Evolutionary conservation across 2,113 vertebrate species (phyloP), one percentile per base, ranked within the genome.

Genomic region (Phrynocephalus versicolor): DNA sequence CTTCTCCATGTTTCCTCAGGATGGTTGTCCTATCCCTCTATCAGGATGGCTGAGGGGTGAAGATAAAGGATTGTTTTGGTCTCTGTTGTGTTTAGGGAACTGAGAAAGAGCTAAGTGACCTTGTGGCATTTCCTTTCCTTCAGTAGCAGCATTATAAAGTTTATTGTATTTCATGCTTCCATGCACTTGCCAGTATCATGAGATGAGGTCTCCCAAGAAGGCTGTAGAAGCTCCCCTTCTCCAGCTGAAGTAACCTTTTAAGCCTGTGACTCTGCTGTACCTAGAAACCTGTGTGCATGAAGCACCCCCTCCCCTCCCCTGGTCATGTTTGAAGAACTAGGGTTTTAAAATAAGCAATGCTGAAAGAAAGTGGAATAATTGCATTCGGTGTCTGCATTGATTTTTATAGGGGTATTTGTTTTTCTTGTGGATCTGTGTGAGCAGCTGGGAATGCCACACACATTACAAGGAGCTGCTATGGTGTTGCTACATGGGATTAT

Each of bases 401-500:
- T 90, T 94, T 67, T 84, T 45, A 76, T 92, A 87, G 82, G 90
- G 30, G 85, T 89, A 91, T 95, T 90, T 93, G 93, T 94, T 92
- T 94, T 89, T 92, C 91, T 91, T 92, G 16, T 86, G 86, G 33
- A 64, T 90, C 92, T 94, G 84, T 89, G 85, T 80, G 90, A 91
- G 91, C 84, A 94, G 93, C 93, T 92, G 81, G 51, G 87, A 93
- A 85, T 89, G 90, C 92, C 94, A 89, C 30, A 39, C 94, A 89
- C 30, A 39, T 91, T 91, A 91, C 85, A 93, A 93, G 90, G 92
- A 81, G 90, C 91, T 85, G 91, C 93, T 90, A 76, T 94, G 89
- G 88, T 92, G 91, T 84, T 91, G 92, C 87, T 88, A 82, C 86
- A 85, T 89, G 82, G 77, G 88, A 91, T 95, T 93, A 95, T 95